Base-by-base conservation (phyloP, 2,797 vertebrate species). In the Melanotaenia pygmaea region DNA sequence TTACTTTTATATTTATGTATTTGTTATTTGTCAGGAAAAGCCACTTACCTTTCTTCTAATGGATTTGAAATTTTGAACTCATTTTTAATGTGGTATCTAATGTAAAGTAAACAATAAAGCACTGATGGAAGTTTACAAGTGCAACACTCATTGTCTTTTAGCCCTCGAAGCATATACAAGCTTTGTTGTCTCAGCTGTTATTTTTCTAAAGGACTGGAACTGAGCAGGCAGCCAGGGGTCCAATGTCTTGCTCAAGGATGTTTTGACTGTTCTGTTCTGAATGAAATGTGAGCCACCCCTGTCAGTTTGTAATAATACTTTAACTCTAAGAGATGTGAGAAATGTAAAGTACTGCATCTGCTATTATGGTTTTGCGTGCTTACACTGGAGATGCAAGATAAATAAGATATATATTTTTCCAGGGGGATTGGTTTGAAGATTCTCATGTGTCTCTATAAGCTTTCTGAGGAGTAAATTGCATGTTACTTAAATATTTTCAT, bases 241-340 rank as follows among this genome's bases (percentile, higher is more conserved):
- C 66, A 64, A 43, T 66, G 71, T 83, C 76, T 83, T 69, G 77
- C 72, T 86, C 72, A 76, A 82, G 81, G 86, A 85, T 86, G 75
- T 87, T 84, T 84, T 71, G 79, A 64, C 80, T 84, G 66, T 58
- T 71, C 57, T 80, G 22, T 30, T 30, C 30, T 60, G 79, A 84
- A 82, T 84, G 63, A 75, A 84, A 77, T 82, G 72, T 70, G 68
- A 73, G 47, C 72, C 64, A 65, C 45, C 9, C 3, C 69, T 77
- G 72, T 37, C 72, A 72, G 64, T 72, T 77, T 64, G 30, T 53
- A 63, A 64, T 54, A 28, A 60, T 38, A 50, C 47, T 45, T 75
- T 66, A 59, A 58, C 20, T 37, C 38, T 70, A 63, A 53, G 18
- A 68, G 30, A 43, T 53, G 40, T 47, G 72, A 72, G 37, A 70